Percentiles rank a stretch among this genome's conserved stretches.
phyloP scores from a whole-genome alignment of 2,888 invertebrate genomes.

The Lampropteryx suffumata region DNA sequence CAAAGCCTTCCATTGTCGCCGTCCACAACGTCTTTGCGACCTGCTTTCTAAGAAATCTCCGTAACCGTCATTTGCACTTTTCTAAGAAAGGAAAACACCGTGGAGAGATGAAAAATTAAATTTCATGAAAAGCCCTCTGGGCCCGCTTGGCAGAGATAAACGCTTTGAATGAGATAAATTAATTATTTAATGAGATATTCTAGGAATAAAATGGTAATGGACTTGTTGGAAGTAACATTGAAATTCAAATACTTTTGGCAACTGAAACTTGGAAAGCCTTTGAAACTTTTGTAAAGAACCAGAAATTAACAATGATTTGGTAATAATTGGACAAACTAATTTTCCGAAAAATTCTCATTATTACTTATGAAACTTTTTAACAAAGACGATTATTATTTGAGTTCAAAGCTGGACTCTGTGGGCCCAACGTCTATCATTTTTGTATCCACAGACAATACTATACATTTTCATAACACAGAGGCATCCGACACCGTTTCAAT shows the following conservation, averaged over 20 bases:
- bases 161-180: slow-evolving; percentile 27
- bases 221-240: slow-evolving; percentile 8
- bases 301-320: neutral
- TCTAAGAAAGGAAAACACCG: slow-evolving; percentile 62
- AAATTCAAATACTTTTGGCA: slow-evolving; percentile 18
- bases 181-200: slow-evolving; percentile 30
- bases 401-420: too few species aligned
- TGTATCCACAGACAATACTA: too few species aligned
- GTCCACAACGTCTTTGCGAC: slow-evolving; percentile 49
- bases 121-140: slow-evolving; percentile 58
- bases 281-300: neutral
- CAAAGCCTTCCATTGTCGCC: slow-evolving; percentile 40
- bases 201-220: slow-evolving; percentile 16
- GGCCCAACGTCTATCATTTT: too few species aligned
- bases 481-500: too few species aligned
- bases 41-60: slow-evolving; percentile 56
- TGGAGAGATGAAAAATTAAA: slow-evolving; percentile 73
- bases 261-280: neutral
- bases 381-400: too few species aligned
- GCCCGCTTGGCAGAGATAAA: slow-evolving; percentile 22
- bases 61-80: slow-evolving; percentile 76
- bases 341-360: too few species aligned
- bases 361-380: too few species aligned
- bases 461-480: too few species aligned
- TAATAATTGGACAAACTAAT: too few species aligned